These are phyloP conservation scores for Siphamia tubifer DNA, from an alignment of 2,113 vertebrate genomes.

Conservation along the genomic window DNA sequence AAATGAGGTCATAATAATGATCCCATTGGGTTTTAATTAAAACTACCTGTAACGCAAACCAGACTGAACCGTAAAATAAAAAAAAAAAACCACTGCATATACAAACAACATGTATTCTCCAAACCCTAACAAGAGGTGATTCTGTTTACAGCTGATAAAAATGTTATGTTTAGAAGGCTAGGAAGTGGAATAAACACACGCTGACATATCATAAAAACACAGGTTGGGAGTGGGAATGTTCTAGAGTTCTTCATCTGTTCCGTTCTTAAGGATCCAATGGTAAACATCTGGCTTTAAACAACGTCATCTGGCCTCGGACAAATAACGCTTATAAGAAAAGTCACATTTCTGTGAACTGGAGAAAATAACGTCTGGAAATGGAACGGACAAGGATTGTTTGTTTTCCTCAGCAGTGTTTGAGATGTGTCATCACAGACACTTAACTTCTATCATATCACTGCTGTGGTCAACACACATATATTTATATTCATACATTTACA, in stretches of 20 bases:
- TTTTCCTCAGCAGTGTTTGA: not conserved
- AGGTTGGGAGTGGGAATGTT: conserved; percentile 5
- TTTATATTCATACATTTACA: not conserved
- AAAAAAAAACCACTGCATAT: conserved; percentile 23
- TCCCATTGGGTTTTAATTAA: conserved; percentile 31
- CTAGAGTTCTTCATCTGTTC: conserved; percentile 1
- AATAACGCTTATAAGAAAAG: conserved; percentile 29
- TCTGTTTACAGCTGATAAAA: conserved; percentile 63
- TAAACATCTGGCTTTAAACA: conserved; percentile 35
- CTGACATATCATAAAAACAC: conserved; percentile 43
- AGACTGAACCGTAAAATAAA: conserved; percentile 61
- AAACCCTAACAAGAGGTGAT: conserved; percentile 56
- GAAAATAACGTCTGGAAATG: not conserved
- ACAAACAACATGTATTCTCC: conserved; percentile 41
- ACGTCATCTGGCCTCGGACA: conserved; percentile 25
- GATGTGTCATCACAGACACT: no score
- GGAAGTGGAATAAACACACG: conserved; percentile 57
- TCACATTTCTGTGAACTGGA: conserved; percentile 5
- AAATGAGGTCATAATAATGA: conserved; percentile 37
- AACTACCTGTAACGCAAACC: conserved; percentile 35
- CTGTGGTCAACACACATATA: conserved; percentile 9
- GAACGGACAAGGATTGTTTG: not conserved
- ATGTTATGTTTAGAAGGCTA: conserved; percentile 53
- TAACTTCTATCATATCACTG: not conserved
- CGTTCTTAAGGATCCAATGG: conserved; percentile 6